phyloP scores from a whole-genome alignment of 2,888 invertebrate species.

The Caenorhabditis sp. region DNA sequence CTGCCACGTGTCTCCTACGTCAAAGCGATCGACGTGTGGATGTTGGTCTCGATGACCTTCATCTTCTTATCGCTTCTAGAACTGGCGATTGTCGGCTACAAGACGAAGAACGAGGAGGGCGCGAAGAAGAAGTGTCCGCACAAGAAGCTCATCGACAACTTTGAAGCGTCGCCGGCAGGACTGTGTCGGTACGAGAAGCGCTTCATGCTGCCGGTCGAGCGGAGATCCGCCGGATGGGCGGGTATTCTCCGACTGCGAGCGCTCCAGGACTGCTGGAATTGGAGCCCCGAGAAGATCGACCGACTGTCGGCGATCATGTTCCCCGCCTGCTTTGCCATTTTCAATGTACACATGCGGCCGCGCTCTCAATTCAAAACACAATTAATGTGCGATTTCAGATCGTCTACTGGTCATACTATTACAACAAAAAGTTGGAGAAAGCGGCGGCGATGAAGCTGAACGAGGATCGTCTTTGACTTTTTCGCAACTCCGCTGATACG shows the following conservation, averaged over 20 bases:
- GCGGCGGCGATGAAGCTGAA: slow-evolving; percentile 59
- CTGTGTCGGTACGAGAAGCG: slow-evolving; percentile 68
- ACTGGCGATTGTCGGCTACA: slow-evolving; percentile 77
- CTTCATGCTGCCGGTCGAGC: slow-evolving; percentile 69
- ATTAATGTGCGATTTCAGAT: slow-evolving; percentile 75
- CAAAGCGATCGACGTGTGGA: slow-evolving; percentile 79
- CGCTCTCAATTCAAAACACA: no score
- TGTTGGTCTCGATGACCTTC: slow-evolving; percentile 78
- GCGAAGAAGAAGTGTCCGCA: slow-evolving; percentile 67
- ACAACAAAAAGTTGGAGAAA: slow-evolving; percentile 63
- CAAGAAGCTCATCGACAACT: slow-evolving; percentile 67
- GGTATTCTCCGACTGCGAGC: slow-evolving; percentile 25
- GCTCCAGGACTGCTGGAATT: slow-evolving; percentile 53
- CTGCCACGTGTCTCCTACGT: slow-evolving; percentile 78
- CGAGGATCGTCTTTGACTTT: slow-evolving; percentile 30
- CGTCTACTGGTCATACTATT: slow-evolving; percentile 77
- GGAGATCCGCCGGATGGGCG: slow-evolving; percentile 48
- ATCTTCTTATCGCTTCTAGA: slow-evolving; percentile 77
- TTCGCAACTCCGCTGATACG: no score
- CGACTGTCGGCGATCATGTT: slow-evolving; percentile 74
- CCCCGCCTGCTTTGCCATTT: slow-evolving; percentile 78
- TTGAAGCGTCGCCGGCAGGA: slow-evolving; percentile 66
- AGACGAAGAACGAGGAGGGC: slow-evolving; percentile 73
- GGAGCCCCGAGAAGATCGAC: slow-evolving; percentile 76
- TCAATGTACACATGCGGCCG: no score